These are phyloP conservation scores for Erethizon dorsatum DNA, from an alignment of 2,797 vertebrate species.

Conservation along the genomic window DNA sequence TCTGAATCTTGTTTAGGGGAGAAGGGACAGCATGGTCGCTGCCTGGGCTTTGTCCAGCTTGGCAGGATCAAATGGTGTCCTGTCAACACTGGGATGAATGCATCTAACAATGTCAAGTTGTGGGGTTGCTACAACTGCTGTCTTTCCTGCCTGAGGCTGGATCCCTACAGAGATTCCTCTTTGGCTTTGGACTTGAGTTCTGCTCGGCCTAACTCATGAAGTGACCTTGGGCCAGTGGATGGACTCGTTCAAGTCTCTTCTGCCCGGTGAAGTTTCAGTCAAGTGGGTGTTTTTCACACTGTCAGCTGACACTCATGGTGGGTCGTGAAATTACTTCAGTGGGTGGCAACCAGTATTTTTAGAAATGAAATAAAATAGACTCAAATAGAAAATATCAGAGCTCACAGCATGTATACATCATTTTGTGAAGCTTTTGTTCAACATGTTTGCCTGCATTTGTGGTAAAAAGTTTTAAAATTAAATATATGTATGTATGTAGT, in stretches of 20 bases:
- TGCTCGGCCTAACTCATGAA: neutral
- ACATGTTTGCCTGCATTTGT: neutral
- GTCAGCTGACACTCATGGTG: neutral
- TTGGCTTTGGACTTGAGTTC: conserved; percentile 25
- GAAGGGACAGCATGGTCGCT: neutral
- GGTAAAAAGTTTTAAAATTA: neutral
- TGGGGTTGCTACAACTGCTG: neutral
- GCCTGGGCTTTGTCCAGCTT: neutral
- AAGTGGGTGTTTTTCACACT: neutral
- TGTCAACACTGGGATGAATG: accelerated
- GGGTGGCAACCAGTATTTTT: conserved; percentile 49
- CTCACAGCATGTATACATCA: neutral
- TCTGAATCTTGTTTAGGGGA: neutral
- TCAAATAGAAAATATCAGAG: neutral
- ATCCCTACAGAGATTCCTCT: neutral
- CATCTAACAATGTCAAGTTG: neutral
- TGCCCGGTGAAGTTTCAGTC: neutral
- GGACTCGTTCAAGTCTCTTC: neutral
- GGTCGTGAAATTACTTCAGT: neutral
- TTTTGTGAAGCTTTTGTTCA: neutral
- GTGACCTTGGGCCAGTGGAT: neutral
- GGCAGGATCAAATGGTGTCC: neutral
- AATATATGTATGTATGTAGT: too few relatives aligned
- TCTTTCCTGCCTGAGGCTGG: neutral
- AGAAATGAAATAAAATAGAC: conserved; percentile 54